Evolutionary conservation across 2,797 vertebrate species (phyloP).

Genomic region (Semotilus atromaculatus): DNA sequence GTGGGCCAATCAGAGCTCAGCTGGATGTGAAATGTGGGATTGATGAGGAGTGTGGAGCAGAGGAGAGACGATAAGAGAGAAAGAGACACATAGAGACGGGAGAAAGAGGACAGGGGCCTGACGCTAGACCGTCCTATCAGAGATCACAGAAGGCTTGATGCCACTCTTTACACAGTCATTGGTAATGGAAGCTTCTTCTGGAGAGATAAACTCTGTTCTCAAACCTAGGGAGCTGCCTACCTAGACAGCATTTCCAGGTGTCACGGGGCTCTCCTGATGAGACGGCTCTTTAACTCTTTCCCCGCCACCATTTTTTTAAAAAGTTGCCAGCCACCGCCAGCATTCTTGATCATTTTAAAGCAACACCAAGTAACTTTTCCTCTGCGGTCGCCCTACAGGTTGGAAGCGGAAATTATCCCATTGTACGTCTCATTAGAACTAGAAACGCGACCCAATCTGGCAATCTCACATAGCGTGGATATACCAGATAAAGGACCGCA

Average conservation of each 20-base stretch:
- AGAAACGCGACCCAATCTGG: too few species aligned
- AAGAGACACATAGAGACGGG: slow-evolving; percentile 33
- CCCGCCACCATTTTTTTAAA: too few species aligned
- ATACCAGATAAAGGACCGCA: too few species aligned
- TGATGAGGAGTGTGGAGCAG: slow-evolving; percentile 37
- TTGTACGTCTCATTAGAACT: too few species aligned
- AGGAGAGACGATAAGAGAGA: slow-evolving; percentile 14
- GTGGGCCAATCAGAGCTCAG: slow-evolving; percentile 77
- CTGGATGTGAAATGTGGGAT: slow-evolving; percentile 42
- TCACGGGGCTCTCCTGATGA: not conserved
- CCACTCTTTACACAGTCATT: slow-evolving; percentile 78
- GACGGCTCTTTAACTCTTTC: not conserved
- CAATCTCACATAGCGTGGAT: too few species aligned
- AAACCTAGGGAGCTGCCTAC: slow-evolving; percentile 9
- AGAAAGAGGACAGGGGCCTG: slow-evolving; percentile 71
- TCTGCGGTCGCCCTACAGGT: too few species aligned
- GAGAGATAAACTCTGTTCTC: slow-evolving; percentile 60
- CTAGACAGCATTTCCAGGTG: not conserved
- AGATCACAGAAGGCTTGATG: slow-evolving; percentile 64
- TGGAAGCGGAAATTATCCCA: too few species aligned
- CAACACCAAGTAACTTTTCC: too few species aligned
- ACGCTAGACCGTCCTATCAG: slow-evolving; percentile 67
- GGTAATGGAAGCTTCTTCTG: slow-evolving; percentile 76
- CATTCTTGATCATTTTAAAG: too few species aligned
- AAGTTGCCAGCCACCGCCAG: too few species aligned